phyloP scores from a whole-genome alignment of 2,888 invertebrate species.

The Apodemia zela region DNA sequence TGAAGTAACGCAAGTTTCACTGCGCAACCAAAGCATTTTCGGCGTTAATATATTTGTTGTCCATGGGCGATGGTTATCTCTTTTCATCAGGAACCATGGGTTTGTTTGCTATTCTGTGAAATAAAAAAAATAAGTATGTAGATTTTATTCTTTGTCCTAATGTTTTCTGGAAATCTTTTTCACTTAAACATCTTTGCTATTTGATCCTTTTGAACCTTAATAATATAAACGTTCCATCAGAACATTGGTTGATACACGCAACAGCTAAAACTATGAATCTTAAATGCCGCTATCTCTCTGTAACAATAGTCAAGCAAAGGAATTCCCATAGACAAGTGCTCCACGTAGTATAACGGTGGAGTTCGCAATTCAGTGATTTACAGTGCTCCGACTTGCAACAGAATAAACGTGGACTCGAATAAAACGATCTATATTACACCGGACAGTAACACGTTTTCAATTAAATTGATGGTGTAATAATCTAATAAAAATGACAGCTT shows the following conservation, averaged over 20 bases:
- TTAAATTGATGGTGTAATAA: neutral
- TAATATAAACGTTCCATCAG: conserved; percentile 21
- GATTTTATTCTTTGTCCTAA: too few relatives aligned
- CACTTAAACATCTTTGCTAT: too few relatives aligned
- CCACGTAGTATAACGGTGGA: conserved; percentile 61
- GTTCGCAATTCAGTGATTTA: conserved; percentile 73
- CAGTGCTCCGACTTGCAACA: conserved; percentile 53
- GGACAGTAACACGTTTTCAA: conserved; percentile 23
- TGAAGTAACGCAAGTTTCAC: too few relatives aligned
- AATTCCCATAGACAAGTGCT: conserved; percentile 70
- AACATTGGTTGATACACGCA: conserved; percentile 33
- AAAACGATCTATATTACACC: conserved; percentile 44
- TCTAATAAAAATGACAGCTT: too few relatives aligned
- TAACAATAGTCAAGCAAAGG: conserved; percentile 42
- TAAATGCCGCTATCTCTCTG: conserved; percentile 36
- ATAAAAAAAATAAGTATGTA: too few relatives aligned
- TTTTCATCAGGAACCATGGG: too few relatives aligned
- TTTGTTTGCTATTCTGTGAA: too few relatives aligned
- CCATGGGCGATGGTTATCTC: too few relatives aligned
- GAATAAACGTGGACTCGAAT: conserved; percentile 55
- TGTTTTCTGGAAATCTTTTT: too few relatives aligned
- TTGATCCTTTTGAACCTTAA: neutral
- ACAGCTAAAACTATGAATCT: conserved; percentile 39
- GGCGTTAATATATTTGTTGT: too few relatives aligned
- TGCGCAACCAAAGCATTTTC: too few relatives aligned